Conservation (phyloP, 1,140 invertebrate genomes). For the Augochlora pura region DNA sequence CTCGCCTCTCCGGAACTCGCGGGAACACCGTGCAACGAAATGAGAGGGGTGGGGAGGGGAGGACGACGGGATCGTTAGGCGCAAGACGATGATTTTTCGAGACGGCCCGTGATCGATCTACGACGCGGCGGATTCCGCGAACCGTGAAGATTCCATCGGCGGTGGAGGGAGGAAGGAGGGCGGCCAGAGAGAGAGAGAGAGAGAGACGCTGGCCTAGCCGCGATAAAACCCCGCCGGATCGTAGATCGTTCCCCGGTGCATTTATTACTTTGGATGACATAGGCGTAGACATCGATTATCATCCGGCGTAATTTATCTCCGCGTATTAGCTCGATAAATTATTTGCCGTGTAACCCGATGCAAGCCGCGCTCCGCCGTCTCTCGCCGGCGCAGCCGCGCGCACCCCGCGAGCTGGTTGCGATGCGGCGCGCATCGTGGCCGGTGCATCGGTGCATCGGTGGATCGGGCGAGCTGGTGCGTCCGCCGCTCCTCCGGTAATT, state of each 20-base stretch:
- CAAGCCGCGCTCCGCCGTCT: not conserved
- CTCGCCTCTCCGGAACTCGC: constrained; percentile 38
- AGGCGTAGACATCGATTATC: constrained; percentile 51
- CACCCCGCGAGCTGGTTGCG: not conserved
- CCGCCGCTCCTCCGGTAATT: constrained; percentile 6
- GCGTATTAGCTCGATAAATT: constrained; percentile 40
- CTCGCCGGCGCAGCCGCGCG: not conserved
- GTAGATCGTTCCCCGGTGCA: constrained; percentile 35
- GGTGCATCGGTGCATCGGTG: no score
- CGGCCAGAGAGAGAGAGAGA: no score
- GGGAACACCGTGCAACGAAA: constrained; percentile 55
- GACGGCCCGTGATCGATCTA: constrained; percentile 16
- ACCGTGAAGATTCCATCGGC: not conserved
- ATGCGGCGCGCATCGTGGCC: no score
- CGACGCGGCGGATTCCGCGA: constrained; percentile 38
- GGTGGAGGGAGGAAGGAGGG: no score
- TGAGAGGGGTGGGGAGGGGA: no score
- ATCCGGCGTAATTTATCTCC: constrained; percentile 45
- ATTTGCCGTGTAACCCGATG: constrained; percentile 38
- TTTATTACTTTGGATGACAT: constrained; percentile 43
- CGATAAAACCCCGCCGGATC: constrained; percentile 23
- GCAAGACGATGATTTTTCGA: constrained; percentile 48
- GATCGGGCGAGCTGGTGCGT: not conserved
- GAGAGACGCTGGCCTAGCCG: not conserved
- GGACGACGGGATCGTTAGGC: constrained; percentile 9